Conservation (phyloP, 2,113 vertebrate genomes). For the Phocoena phocoena region DNA sequence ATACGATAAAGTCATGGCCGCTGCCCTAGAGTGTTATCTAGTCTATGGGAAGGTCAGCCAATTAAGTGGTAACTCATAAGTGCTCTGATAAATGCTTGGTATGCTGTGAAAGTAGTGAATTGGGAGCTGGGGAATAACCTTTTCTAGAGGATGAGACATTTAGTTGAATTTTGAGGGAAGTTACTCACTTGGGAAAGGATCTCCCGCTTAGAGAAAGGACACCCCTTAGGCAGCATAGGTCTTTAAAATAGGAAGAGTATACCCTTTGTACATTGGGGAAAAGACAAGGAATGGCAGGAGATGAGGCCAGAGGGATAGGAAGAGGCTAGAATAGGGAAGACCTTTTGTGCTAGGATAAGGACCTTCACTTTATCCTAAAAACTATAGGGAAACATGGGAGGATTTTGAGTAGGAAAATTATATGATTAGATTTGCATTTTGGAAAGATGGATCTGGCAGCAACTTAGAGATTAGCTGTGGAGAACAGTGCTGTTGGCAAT, state of each 20-base stretch:
- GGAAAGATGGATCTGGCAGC: neutral
- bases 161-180: neutral
- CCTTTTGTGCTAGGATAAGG: neutral
- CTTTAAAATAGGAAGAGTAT: neutral
- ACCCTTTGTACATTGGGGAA: accelerated
- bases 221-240: neutral
- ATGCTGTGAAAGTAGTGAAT: neutral
- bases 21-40: neutral
- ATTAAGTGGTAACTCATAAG: neutral
- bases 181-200: neutral
- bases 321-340: neutral
- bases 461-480: neutral
- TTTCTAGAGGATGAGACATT: neutral
- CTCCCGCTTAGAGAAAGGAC: neutral
- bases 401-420: neutral
- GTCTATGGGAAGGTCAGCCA: neutral
- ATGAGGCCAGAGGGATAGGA: neutral
- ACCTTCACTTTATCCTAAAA: neutral
- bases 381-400: neutral
- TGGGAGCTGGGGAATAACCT: neutral
- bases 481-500: neutral
- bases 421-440: neutral
- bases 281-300: neutral
- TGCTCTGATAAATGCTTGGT: neutral
- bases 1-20: neutral